phyloP scores from a whole-genome alignment of 2,888 invertebrate species.

The Drosophila anomelani region DNA sequence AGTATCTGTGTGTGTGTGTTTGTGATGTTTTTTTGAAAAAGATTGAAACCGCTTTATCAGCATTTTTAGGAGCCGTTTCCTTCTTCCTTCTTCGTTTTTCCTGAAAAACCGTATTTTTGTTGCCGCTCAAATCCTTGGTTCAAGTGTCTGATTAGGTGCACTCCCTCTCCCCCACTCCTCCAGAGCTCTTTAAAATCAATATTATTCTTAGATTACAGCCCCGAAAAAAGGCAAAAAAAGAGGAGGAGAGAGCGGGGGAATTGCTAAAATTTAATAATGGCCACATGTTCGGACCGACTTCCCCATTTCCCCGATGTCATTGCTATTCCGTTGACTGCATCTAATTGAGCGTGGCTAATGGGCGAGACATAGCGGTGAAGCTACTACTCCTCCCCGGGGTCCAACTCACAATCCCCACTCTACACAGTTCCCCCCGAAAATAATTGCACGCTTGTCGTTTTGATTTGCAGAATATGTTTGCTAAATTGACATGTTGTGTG shows the following conservation, averaged over 20 bases:
- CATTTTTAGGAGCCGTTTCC: constrained; percentile 69
- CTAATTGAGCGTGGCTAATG: constrained; percentile 78
- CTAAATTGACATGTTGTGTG: constrained; percentile 56
- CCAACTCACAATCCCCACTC: constrained; percentile 5
- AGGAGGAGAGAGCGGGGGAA: constrained; percentile 26
- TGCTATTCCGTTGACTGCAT: constrained; percentile 54
- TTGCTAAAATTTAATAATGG: constrained; percentile 71
- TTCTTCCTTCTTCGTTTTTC: constrained; percentile 42
- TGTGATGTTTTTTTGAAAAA: constrained; percentile 67
- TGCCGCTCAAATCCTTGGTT: constrained; percentile 78
- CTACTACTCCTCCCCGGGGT: constrained; percentile 2
- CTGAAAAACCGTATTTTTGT: constrained; percentile 73
- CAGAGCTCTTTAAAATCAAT: constrained; percentile 77
- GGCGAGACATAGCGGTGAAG: constrained; percentile 26
- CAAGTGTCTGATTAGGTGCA: constrained; percentile 80
- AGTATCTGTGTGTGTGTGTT: constrained; percentile 38
- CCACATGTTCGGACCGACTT: constrained; percentile 51
- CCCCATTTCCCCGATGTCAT: constrained; percentile 53
- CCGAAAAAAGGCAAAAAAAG: constrained; percentile 58
- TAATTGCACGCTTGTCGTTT: constrained; percentile 21
- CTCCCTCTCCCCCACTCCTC: constrained; percentile 40
- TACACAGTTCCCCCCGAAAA: constrained; percentile 10
- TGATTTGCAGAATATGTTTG: constrained; percentile 27
- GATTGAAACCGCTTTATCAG: constrained; percentile 69
- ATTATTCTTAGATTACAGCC: constrained; percentile 78